Evolutionary conservation across 1,140 invertebrate genomes (phyloP).

Genomic region (Aradophagus sp.): DNA sequence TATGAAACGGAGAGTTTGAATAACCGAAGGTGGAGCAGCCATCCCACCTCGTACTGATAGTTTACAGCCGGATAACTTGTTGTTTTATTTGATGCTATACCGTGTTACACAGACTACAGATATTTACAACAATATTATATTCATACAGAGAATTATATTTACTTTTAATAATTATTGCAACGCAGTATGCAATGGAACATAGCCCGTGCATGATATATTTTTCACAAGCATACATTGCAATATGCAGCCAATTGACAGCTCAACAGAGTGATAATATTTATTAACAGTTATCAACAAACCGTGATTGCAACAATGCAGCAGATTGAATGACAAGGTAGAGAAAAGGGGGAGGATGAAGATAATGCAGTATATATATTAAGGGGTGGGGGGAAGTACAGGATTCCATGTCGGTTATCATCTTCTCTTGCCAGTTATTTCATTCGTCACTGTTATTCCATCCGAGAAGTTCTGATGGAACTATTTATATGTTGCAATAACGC

Average conservation of each 20-base stretch:
- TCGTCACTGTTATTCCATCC: slow-evolving; percentile 44
- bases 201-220: slow-evolving; percentile 73
- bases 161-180: slow-evolving; percentile 74
- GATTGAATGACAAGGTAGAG: slow-evolving; percentile 66
- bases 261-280: slow-evolving; percentile 75
- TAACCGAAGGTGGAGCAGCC: slow-evolving; percentile 74
- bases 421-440: slow-evolving; percentile 13
- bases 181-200: slow-evolving; percentile 71
- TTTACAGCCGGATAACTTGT: slow-evolving; percentile 73
- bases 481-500: slow-evolving; percentile 6
- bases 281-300: slow-evolving; percentile 72
- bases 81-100: slow-evolving; percentile 76
- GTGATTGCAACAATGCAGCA: slow-evolving; percentile 74
- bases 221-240: slow-evolving; percentile 73
- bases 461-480: slow-evolving; percentile 34
- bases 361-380: slow-evolving; percentile 58
- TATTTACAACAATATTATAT: slow-evolving; percentile 77
- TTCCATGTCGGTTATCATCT: slow-evolving; percentile 45
- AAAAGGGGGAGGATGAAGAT: slow-evolving; percentile 36
- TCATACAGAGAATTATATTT: slow-evolving; percentile 77
- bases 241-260: slow-evolving; percentile 75
- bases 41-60: slow-evolving; percentile 75
- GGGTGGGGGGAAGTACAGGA: slow-evolving; percentile 29
- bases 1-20: slow-evolving; percentile 56
- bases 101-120: slow-evolving; percentile 77